Conservation (phyloP, 1,140 invertebrate genomes). For the Chrysoperla carnea region DNA sequence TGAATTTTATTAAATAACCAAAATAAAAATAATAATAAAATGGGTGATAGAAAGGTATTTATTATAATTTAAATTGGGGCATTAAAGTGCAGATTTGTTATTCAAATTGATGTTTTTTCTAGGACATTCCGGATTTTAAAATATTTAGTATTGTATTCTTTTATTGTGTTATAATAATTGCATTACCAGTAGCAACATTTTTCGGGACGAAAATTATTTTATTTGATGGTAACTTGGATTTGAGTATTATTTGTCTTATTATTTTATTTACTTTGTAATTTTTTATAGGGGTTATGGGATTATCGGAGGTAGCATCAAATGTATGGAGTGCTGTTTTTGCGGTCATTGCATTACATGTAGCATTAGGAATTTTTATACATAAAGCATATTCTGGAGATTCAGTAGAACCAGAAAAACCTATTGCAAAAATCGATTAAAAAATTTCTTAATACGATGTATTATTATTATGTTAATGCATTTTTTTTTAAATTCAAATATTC, state of each 20-base stretch:
- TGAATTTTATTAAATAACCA: no score
- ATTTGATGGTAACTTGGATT: constrained; percentile 3
- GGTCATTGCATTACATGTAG: not conserved
- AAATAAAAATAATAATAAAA: no score
- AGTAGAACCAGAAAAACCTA: not conserved
- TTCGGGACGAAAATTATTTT: constrained; percentile 3
- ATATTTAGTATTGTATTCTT: constrained; percentile 6
- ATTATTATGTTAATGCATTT: no score
- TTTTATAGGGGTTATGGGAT: not conserved
- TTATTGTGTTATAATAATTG: constrained; percentile 6
- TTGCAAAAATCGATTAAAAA: not conserved
- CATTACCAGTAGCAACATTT: constrained; percentile 5
- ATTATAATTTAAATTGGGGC: no score
- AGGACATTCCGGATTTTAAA: constrained; percentile 1
- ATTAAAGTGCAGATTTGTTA: not conserved
- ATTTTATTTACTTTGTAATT: not conserved
- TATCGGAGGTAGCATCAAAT: not conserved
- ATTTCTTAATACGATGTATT: not conserved
- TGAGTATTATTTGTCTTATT: not conserved
- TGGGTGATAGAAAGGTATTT: no score
- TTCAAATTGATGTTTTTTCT: not conserved
- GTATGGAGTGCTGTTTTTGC: not conserved
- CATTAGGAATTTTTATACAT: not conserved
- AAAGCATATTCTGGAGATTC: not conserved
- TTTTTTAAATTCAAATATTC: no score